A percentile compares a stretch with the other conserved stretches of the same genome.
These are phyloP conservation scores for Cryptoprocta ferox DNA, from an alignment of 2,797 vertebrate genomes.

Conservation along the genomic window DNA sequence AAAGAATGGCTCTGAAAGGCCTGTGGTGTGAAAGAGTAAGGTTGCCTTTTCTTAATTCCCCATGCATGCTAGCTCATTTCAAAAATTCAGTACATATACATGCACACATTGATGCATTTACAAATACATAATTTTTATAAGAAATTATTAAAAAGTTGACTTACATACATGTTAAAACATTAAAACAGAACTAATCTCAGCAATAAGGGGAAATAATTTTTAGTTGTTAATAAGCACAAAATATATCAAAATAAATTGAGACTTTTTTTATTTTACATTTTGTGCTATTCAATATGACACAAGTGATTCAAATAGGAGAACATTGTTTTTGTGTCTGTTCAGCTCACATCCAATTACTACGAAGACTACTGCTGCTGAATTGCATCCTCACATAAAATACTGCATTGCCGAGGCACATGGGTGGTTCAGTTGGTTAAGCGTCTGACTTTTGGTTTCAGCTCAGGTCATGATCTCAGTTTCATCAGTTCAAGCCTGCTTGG, in stretches of 20 bases:
- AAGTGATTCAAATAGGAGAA: background rate
- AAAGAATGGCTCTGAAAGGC: background rate
- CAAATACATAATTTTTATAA: background rate
- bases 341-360: background rate
- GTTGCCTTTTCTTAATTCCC: background rate
- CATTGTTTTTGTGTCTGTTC: background rate
- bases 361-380: background rate
- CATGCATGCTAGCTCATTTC: background rate
- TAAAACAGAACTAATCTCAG: background rate
- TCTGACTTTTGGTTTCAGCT: too few relatives aligned
- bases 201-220: background rate
- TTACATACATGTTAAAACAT: background rate
- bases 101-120: background rate
- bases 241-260: background rate
- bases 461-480: too few relatives aligned
- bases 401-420: background rate
- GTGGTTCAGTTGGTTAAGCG: too few relatives aligned
- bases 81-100: background rate
- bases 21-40: background rate
- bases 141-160: background rate
- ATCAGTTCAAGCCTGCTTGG: too few relatives aligned
- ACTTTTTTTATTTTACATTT: background rate
- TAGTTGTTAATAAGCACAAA: constrained; percentile 2
- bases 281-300: background rate
- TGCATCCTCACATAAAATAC: background rate